Percentiles rank a stretch among this genome's conserved stretches.
Conservation (phyloP, 2,113 vertebrate species). For the Cairina moschata region DNA sequence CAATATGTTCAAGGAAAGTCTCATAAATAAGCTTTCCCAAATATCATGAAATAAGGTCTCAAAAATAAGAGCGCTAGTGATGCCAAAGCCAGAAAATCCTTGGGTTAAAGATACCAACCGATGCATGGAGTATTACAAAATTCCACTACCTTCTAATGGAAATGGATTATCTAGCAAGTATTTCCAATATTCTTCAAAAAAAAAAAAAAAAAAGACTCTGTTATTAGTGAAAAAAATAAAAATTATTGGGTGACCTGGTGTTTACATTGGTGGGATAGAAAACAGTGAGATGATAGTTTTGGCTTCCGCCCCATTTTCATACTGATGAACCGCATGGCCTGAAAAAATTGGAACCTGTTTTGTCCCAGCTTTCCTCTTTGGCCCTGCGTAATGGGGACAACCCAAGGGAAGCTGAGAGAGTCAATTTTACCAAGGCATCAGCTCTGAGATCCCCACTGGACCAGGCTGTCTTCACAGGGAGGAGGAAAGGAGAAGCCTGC, state of each 20-base stretch:
- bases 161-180: not conserved
- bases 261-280: not conserved
- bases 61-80: not conserved
- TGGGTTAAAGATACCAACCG: not conserved
- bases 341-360: not conserved
- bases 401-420: not conserved
- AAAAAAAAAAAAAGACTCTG: not conserved
- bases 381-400: not conserved
- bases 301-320: not conserved
- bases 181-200: slow-evolving; percentile 1
- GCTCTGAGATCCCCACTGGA: not conserved
- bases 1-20: not conserved
- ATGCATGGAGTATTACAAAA: slow-evolving; percentile 5
- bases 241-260: not conserved
- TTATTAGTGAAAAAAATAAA: not conserved
- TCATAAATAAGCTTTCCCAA: slow-evolving; percentile 25
- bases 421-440: not conserved
- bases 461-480: not conserved
- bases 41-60: slow-evolving; percentile 7
- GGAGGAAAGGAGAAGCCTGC: not conserved
- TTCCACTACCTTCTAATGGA: not conserved
- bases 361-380: not conserved
- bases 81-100: slow-evolving; percentile 22
- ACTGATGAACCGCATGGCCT: not conserved
- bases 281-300: not conserved